Conservation (phyloP, 1,140 invertebrate species). For the Drosophila hydei region DNA sequence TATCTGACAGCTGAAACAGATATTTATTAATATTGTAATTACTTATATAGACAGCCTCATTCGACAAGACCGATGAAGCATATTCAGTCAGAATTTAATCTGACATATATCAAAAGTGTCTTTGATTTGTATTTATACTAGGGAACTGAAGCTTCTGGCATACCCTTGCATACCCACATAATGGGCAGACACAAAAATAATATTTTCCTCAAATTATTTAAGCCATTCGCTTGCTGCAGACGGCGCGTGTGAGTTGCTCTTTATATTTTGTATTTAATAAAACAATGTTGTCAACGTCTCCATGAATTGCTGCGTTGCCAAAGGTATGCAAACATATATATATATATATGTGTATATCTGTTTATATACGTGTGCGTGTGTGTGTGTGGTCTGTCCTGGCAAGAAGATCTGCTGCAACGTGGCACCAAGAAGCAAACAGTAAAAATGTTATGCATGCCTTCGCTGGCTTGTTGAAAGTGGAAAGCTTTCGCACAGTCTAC, state of each 20-base stretch:
- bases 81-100: no score
- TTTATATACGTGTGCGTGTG: not conserved
- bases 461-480: slow-evolving; percentile 40
- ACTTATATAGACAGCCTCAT: no score
- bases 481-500: slow-evolving; percentile 39
- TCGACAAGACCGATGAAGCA: no score
- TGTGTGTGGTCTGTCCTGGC: slow-evolving; percentile 9
- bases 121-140: no score
- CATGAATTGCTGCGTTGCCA: slow-evolving; percentile 38
- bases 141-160: no score
- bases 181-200: no score
- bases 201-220: slow-evolving; percentile 11
- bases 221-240: slow-evolving; percentile 8
- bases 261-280: slow-evolving; percentile 73
- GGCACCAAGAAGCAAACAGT: not conserved
- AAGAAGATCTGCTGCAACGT: slow-evolving; percentile 20
- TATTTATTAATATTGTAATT: no score
- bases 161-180: no score
- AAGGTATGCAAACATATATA: slow-evolving; percentile 37
- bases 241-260: slow-evolving; percentile 8
- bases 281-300: slow-evolving; percentile 64
- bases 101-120: no score
- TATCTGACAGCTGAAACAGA: no score
- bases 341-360: not conserved
- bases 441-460: slow-evolving; percentile 23